Conservation (phyloP, 2,113 vertebrate genomes). For the Percopsis transmontana region DNA sequence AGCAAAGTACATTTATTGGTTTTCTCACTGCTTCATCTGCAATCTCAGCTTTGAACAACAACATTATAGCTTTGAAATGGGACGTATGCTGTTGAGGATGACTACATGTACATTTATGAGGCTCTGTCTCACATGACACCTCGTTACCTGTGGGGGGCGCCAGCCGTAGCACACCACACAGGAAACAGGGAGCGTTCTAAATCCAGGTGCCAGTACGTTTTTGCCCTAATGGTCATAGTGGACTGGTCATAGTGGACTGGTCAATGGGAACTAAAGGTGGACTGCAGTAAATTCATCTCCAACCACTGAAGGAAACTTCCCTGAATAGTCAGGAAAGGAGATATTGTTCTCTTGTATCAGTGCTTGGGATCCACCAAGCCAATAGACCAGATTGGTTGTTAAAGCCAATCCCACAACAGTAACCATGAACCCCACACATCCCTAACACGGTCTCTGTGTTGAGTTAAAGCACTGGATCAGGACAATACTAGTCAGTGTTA, state of each 20-base stretch:
- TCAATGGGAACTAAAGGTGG: constrained; percentile 10
- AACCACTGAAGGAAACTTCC: constrained; percentile 38
- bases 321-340: constrained; percentile 30
- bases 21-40: constrained; percentile 91
- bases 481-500: constrained; percentile 78
- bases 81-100: constrained; percentile 68
- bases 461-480: constrained; percentile 70
- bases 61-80: constrained; percentile 73
- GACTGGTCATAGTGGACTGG: constrained; percentile 36
- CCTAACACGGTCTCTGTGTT: constrained; percentile 55
- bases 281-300: constrained; percentile 19
- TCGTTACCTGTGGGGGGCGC: constrained; percentile 51
- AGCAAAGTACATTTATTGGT: constrained; percentile 82
- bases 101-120: constrained; percentile 64
- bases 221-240: constrained; percentile 32
- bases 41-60: constrained; percentile 78
- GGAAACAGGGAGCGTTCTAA: constrained; percentile 40
- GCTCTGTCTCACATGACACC: constrained; percentile 55
- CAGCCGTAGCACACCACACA: constrained; percentile 49
- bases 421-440: constrained; percentile 49
- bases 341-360: constrained; percentile 40
- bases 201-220: constrained; percentile 42
- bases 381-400: constrained; percentile 47
- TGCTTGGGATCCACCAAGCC: constrained; percentile 37
- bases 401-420: constrained; percentile 44